A percentile compares a stretch with the other conserved stretches of the same genome.
These are phyloP conservation scores for Salvelinus namaycush DNA, from an alignment of 2,113 vertebrate genomes.

Conservation along the genomic window DNA sequence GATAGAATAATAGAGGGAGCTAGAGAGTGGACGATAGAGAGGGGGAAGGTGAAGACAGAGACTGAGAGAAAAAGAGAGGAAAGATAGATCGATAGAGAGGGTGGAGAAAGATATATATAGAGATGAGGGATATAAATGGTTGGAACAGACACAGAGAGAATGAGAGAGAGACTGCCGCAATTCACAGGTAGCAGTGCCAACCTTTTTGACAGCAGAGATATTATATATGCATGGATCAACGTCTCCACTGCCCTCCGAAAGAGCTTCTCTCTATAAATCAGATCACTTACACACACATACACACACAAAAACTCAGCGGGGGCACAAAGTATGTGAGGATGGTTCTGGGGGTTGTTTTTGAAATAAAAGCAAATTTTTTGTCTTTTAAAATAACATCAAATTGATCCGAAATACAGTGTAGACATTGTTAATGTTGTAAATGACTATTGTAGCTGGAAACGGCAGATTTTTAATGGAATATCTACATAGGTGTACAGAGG, in stretches of 20 bases:
- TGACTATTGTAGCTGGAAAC: too few species aligned
- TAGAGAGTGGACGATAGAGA: neutral
- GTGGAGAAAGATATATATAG: neutral
- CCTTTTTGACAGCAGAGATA: conserved; percentile 59
- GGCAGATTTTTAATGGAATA: too few species aligned
- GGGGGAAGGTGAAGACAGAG: neutral
- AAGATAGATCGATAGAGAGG: neutral
- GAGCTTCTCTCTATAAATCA: conserved; percentile 51
- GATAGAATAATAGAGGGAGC: neutral
- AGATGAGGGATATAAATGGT: neutral
- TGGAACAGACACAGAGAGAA: neutral
- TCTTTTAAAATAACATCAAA: too few species aligned
- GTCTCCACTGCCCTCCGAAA: conserved; percentile 58
- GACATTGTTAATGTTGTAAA: too few species aligned
- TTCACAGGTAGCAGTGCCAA: conserved; percentile 57
- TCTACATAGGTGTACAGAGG: too few species aligned
- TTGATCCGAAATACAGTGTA: too few species aligned
- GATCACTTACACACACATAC: neutral
- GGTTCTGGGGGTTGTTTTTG: too few species aligned
- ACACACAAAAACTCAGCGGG: neutral
- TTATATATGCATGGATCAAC: conserved; percentile 70
- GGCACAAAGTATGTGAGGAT: too few species aligned
- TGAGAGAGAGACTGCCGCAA: conserved; percentile 17
- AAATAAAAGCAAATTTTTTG: too few species aligned
- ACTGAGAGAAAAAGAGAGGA: conserved; percentile 14